Evolutionary conservation across 2,797 vertebrate species (phyloP), one percentile per base, ranked within the genome.

Genomic region (Tragelaphus eurycerus): DNA sequence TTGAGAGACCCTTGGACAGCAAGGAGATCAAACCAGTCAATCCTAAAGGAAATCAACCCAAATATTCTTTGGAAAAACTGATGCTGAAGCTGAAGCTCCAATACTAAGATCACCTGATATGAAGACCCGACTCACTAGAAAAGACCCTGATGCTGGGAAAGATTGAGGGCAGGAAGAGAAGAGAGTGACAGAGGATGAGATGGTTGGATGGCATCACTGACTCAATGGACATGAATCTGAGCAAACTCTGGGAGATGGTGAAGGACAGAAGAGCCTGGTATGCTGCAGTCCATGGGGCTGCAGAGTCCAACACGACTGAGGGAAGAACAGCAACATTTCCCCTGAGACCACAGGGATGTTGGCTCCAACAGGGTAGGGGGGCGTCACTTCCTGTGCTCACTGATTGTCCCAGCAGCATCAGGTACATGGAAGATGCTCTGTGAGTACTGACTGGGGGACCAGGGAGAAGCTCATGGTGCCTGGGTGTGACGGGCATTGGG

Each of bases 401-500:
- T 23, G 7, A 15, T 0, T 21, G 21, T 6, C 64, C n/a, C 25
- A 17, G 71, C 2, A 27, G 89, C 0, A 0, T 25, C 34, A 6
- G 23, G n/a, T 15, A 31, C 12, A 1, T 0, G 0, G 27, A 3
- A 2, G 38, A 4, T 1, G 23, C 52, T 52, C 23, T 6, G 15
- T 6, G 81, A 25, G 12, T 1, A 1, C 57, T 4, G 62, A 29
- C 2, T 0, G 1, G 38, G 17, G 25, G 29, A 55, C 50, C 79
- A 15, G n/a, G 50, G 87, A 16, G 25, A 46, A 46, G 57, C 34
- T 55, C 4, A 0, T 1, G 1, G 38, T 1, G 13, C 16, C 62
- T 12, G 38, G 21, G 29, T 6, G 38, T 25, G 43, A 34, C 0
- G 0, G 46, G 38, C 7, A 0, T 23, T 3, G 1, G 31, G 31